A percentile compares a stretch with the other conserved stretches of the same genome.
These are phyloP conservation scores for Trichosurus vulpecula DNA, from an alignment of 2,797 vertebrate genomes.

Conservation along the genomic window DNA sequence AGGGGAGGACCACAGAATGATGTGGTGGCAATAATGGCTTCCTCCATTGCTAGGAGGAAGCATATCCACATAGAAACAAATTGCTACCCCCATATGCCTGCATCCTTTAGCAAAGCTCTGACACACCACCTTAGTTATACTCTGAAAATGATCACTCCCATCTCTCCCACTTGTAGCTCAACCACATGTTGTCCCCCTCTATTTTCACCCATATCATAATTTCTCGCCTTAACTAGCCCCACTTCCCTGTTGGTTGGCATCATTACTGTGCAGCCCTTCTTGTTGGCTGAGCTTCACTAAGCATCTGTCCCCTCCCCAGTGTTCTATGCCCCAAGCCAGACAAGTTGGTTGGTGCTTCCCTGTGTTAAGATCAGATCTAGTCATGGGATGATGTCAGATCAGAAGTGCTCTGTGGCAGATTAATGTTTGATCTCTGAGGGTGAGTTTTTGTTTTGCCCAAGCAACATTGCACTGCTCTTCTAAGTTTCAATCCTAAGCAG, in stretches of 20 bases:
- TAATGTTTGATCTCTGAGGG: neutral
- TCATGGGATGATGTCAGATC: slow-evolving; percentile 68
- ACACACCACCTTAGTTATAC: neutral
- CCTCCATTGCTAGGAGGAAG: neutral
- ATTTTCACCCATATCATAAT: neutral
- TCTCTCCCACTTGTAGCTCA: neutral
- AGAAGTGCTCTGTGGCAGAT: slow-evolving; percentile 50
- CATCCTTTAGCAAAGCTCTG: neutral
- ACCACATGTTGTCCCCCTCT: neutral
- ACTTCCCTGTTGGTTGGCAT: neutral
- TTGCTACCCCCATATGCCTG: neutral
- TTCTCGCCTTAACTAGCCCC: neutral
- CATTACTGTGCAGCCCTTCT: neutral
- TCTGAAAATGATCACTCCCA: neutral
- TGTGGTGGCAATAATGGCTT: neutral
- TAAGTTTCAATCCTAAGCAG: slow-evolving; percentile 11
- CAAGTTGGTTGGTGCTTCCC: neutral
- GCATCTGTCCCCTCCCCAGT: neutral
- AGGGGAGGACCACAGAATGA: neutral
- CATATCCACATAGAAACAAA: neutral
- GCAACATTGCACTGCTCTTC: neutral
- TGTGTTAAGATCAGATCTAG: slow-evolving; percentile 72
- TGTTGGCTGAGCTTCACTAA: neutral
- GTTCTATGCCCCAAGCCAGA: neutral
- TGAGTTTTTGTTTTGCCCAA: slow-evolving; percentile 15